Evolutionary conservation across 2,888 invertebrate genomes (phyloP).

Genomic region (Lobophora halterata): DNA sequence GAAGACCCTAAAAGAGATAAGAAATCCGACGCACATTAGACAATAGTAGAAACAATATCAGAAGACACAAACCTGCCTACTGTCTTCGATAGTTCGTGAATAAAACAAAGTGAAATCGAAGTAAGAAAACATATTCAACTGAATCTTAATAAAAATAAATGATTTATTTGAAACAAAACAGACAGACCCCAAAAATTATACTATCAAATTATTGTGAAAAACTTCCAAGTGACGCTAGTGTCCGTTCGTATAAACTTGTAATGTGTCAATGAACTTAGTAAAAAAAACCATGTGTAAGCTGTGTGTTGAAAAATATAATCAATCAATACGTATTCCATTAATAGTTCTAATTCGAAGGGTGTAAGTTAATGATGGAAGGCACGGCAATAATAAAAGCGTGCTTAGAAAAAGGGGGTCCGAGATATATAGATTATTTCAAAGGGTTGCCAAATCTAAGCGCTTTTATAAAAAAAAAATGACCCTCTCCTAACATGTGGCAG

Average conservation of each 20-base stretch:
- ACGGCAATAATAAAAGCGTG: conserved; percentile 44
- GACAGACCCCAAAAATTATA: conserved; percentile 41
- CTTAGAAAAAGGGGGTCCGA: conserved; percentile 57
- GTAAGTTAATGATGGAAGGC: conserved; percentile 43
- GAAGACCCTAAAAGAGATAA: no score
- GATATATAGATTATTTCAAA: conserved; percentile 67
- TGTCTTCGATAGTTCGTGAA: no score
- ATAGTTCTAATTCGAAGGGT: conserved; percentile 26
- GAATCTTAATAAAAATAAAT: conserved; percentile 21
- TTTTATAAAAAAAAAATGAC: conserved; percentile 58
- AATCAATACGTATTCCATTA: conserved; percentile 17
- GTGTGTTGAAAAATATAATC: conserved; percentile 27
- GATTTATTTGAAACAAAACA: conserved; percentile 21
- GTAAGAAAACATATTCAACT: conserved; percentile 9
- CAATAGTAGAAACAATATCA: no score
- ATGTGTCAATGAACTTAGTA: conserved; percentile 53
- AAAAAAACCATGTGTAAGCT: conserved; percentile 24
- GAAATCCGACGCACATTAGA: no score
- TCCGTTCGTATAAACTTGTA: conserved; percentile 39
- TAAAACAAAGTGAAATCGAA: conserved; percentile 9
- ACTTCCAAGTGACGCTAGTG: conserved; percentile 41
- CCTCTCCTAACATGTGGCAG: conserved; percentile 57
- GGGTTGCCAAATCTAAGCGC: conserved; percentile 72
- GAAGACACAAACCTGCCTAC: no score
- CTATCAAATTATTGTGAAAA: conserved; percentile 51